These are phyloP conservation scores for Diarsia brunnea DNA, from an alignment of 2,888 invertebrate species.

Conservation along the genomic window DNA sequence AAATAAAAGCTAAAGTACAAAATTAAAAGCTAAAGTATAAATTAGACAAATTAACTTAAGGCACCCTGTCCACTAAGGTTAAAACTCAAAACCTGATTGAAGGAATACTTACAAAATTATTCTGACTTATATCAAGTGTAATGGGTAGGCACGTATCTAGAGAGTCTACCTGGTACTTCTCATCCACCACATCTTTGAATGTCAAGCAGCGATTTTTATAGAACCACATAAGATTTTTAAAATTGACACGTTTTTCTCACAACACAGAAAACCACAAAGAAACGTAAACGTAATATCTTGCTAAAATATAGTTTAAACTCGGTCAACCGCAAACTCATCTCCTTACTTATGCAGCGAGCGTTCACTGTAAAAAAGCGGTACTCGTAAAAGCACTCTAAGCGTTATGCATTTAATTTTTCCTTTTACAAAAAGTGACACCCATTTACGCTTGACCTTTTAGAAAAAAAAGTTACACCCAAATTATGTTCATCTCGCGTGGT, in stretches of 20 bases:
- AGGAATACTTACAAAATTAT: neutral
- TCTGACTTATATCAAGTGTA: neutral
- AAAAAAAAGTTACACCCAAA: constrained; percentile 25
- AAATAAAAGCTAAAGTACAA: neutral
- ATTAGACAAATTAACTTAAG: constrained; percentile 16
- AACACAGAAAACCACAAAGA: neutral
- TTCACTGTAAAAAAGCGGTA: constrained; percentile 16
- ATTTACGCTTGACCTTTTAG: constrained; percentile 2
- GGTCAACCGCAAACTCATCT: constrained; percentile 3
- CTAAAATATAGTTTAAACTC: constrained; percentile 19
- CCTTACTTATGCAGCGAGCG: constrained; percentile 44
- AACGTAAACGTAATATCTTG: constrained; percentile 2
- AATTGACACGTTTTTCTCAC: constrained; percentile 11
- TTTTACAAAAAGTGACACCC: constrained; percentile 21
- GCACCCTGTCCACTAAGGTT: constrained; percentile 42
- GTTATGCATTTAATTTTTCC: constrained; percentile 33
- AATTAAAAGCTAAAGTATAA: constrained; percentile 3
- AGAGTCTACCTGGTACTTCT: neutral
- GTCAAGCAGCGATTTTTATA: neutral
- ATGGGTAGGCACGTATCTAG: no score
- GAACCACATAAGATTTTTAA: neutral
- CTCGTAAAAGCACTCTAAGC: constrained; percentile 41
- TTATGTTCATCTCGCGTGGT: constrained; percentile 13
- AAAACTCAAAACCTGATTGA: neutral
- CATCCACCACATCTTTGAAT: neutral